Conservation (phyloP, 2,888 invertebrate genomes). For the Magallana nippona region DNA sequence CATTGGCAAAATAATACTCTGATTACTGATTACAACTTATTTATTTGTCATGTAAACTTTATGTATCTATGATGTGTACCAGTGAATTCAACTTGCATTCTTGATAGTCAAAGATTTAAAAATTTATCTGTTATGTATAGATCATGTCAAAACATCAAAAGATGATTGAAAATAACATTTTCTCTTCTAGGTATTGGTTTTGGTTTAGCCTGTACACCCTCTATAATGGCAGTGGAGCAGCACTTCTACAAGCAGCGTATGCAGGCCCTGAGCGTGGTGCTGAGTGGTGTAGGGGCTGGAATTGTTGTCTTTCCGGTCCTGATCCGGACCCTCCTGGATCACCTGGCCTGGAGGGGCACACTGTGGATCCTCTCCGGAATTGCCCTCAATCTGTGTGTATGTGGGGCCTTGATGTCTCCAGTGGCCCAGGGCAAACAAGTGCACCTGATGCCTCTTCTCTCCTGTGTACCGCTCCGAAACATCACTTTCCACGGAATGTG, state of each 20-base stretch:
- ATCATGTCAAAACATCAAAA: no score
- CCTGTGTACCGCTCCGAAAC: conserved; percentile 73
- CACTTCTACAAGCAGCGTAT: conserved; percentile 71
- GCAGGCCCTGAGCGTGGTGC: conserved; percentile 70
- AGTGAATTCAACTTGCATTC: no score
- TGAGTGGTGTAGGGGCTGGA: conserved; percentile 73
- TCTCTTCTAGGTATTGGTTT: conserved; percentile 71
- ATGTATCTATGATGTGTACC: no score
- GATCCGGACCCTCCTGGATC: conserved; percentile 67
- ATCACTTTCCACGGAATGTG: conserved; percentile 74
- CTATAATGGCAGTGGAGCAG: conserved; percentile 75
- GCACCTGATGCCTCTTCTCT: conserved; percentile 68
- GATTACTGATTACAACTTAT: no score
- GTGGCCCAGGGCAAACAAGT: conserved; percentile 61
- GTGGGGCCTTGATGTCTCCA: conserved; percentile 74
- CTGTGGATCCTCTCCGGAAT: conserved; percentile 71
- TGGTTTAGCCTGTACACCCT: conserved; percentile 74
- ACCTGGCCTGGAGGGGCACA: conserved; percentile 73
- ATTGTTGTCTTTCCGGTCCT: conserved; percentile 74
- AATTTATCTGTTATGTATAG: no score
- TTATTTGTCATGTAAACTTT: no score
- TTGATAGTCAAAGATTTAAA: no score
- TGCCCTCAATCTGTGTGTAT: conserved; percentile 73
- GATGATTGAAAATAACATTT: neutral
- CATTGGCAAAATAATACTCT: no score